Conservation (phyloP, 2,113 vertebrate genomes). For the Calcarius ornatus region DNA sequence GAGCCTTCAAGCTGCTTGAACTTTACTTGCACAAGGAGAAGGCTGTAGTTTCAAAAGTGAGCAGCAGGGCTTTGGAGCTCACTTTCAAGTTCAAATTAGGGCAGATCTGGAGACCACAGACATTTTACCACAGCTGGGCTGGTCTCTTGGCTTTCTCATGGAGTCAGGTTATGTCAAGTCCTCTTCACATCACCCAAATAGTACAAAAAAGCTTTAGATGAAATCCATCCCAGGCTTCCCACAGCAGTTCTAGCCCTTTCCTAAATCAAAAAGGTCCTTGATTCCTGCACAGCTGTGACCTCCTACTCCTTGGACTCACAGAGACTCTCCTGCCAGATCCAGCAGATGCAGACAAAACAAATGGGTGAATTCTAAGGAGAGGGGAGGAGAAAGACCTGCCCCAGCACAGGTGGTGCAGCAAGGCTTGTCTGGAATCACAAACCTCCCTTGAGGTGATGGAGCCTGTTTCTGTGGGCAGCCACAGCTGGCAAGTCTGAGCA, state of each 20-base stretch:
- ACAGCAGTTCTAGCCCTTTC: neutral
- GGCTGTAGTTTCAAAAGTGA: neutral
- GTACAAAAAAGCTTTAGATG: neutral
- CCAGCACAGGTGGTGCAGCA: neutral
- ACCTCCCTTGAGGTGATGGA: neutral
- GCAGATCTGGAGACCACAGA: neutral
- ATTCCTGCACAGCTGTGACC: neutral
- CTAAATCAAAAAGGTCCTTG: neutral
- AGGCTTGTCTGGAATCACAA: neutral
- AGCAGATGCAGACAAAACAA: neutral
- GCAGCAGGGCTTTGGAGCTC: neutral
- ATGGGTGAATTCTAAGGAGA: neutral
- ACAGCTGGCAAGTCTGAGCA: neutral
- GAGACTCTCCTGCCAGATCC: neutral
- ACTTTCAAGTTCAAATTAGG: conserved; percentile 6
- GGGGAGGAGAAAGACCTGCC: conserved; percentile 1
- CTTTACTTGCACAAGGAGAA: neutral
- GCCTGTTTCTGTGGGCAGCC: neutral
- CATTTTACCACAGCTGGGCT: neutral
- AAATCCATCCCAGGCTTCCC: neutral
- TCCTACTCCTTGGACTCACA: neutral
- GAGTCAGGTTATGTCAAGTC: neutral
- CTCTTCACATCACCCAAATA: neutral
- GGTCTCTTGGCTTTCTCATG: neutral
- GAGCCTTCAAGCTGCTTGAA: neutral